Percentiles rank a stretch among this genome's conserved stretches.
Conservation (phyloP, 2,113 vertebrate species). For the Larimichthys polyactis region DNA sequence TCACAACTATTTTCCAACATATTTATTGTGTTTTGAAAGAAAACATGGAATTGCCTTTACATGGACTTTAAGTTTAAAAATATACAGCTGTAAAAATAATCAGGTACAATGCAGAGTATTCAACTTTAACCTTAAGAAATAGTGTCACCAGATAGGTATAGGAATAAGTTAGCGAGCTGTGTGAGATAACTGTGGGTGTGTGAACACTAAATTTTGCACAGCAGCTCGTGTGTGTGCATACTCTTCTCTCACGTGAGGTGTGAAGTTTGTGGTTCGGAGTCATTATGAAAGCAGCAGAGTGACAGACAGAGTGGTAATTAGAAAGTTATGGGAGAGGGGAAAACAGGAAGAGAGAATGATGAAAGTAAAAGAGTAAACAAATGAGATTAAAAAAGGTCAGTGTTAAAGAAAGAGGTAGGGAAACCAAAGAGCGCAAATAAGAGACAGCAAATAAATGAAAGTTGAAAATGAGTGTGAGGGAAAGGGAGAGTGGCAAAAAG, state of each 20-base stretch:
- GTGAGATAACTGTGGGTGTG: background rate
- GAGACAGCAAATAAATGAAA: background rate
- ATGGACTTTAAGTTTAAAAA: no score
- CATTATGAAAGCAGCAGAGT: slow-evolving; percentile 3
- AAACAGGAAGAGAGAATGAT: slow-evolving; percentile 11
- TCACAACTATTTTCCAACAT: no score
- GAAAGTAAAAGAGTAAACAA: background rate
- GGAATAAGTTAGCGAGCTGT: background rate
- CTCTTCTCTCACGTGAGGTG: slow-evolving; percentile 42
- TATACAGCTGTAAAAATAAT: background rate
- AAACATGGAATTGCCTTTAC: no score
- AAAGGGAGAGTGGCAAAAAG: slow-evolving; percentile 6
- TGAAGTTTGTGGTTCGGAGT: slow-evolving; percentile 41
- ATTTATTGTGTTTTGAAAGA: no score
- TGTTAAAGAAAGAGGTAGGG: background rate
- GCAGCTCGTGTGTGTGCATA: background rate
- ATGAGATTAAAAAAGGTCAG: background rate
- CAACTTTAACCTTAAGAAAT: background rate
- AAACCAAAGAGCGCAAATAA: background rate
- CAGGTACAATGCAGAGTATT: background rate
- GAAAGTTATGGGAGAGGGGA: slow-evolving; percentile 37
- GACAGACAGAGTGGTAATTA: slow-evolving; percentile 48
- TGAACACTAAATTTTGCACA: background rate
- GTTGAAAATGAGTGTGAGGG: slow-evolving; percentile 16
- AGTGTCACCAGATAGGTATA: background rate